Evolutionary conservation across 2,113 vertebrate species (phyloP), one percentile per base, ranked within the genome.

Genomic region (Chlorodrepanis virens): DNA sequence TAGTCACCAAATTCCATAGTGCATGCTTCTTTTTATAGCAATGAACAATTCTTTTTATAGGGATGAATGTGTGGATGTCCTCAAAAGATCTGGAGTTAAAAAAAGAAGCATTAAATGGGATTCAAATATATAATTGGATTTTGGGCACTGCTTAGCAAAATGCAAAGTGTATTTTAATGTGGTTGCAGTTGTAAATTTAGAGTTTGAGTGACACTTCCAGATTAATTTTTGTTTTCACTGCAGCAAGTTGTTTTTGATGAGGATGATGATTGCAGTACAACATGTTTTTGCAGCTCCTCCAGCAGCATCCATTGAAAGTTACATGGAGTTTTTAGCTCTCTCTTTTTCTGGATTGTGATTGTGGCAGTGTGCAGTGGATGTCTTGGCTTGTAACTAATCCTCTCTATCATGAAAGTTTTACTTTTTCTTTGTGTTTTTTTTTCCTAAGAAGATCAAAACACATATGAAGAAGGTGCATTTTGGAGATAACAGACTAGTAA

Each of bases 1-100:
- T 77, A 56, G 47, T 83, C n/a, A 44, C 47, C 22, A 31, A 39
- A 71, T 79, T 74, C 64, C 19, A 2, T 81, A 89, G 14, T 87
- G 94, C 92, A 93, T 97, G 94, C 74, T 85, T 74, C 77, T 63
- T 52, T 94, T 90, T 64, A 65, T 82, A 90, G 63, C 44, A 21
- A 24, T 49, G 39, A 59, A 71, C 53, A 77, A 40, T 40, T 40
- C 40, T 40, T 40, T 40, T 40, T 40, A 40, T 40, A 40, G 75
- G 61, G 27, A 40, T 85, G 77, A 77, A 52, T 72, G 57, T 85
- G 35, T 61, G 68, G 52, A 83, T 71, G 49, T 88, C 70, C 71
- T 94, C 56, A 78, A 65, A 94, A 84, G 60, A 90, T 64, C 69
- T 86, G 56, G 42, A 90, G 54, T 94, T 90, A 23, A 79, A 94